Base-by-base conservation (phyloP, 2,797 vertebrate species). In the Microtus agrestis region DNA sequence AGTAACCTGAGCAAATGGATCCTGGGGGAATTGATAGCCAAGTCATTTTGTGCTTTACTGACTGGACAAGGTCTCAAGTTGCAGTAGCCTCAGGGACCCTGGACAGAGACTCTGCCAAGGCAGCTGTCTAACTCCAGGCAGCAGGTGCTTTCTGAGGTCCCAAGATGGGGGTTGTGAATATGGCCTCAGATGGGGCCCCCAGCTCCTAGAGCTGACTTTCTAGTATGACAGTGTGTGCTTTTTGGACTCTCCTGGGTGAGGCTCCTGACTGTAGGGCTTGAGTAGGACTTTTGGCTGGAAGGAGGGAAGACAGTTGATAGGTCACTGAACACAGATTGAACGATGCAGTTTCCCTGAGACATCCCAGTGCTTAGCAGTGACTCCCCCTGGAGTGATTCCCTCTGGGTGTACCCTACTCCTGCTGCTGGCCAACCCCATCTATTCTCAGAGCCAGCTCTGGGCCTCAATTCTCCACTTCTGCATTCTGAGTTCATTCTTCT, bases 401-500 rank as follows among this genome's bases (percentile, higher is more conserved):
- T 25, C 1, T 1, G 17, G 5, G 27, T 29, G 19, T 21, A n/a
- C 7, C n/a, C 46, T 6, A 5, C 9, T 46, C 80, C n/a, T 89
- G 78, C 59, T 31, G 46, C 21, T 61, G 25, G 29, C 67, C 7
- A n/a, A 21, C 71, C 59, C 10, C 1, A 29, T 46, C 27, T 34
- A 21, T 90, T 77, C 71, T 77, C 14, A 54, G 19, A 69, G 9
- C 31, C 59, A 51, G 48, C 27, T 76, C 40, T 67, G 27, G 56
- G 27, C 73, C 56, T 13, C 9, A 23, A n/a, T 34, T 82, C 37
- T 85, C 29, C 7, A 4, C 5, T 31, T 29, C 73, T 76, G 1
- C 31, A n/a, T 78, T 67, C 77, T 46, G 51, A 91, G n/a, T n/a
- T 73, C 11, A 25, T 79, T 76, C 51, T 91, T 89, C 78, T 77